Evolutionary conservation across 2,797 vertebrate genomes (phyloP), one percentile per base, ranked within the genome.

Genomic region (Picus viridis): DNA sequence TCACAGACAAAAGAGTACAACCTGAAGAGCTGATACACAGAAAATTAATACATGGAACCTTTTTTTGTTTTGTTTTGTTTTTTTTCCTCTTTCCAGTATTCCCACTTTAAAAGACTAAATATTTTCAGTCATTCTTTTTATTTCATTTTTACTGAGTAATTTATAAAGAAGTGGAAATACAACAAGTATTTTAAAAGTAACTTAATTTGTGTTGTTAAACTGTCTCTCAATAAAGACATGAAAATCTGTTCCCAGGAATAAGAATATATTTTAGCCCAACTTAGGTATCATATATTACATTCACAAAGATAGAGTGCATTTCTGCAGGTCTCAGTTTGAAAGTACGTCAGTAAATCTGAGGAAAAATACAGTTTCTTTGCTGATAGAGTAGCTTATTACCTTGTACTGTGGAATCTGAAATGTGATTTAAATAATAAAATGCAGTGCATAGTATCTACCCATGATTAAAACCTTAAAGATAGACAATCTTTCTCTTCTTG

Each of bases 371-470:
- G 19, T 36, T 92, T 79, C 58, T 84, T 3, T 63, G 91, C 49
- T 47, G 64, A 34, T 67, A 57, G 73, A 88, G 59, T 51, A 92
- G 27, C 41, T 90, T 80, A 84, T 88, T 92, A 86, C 30, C 56
- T 84, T 71, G 5, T 47, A 45, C 29, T 71, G 24, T 82, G 45
- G 69, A 93, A 76, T 83, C 26, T 79, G 68, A 92, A 76, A 82
- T 76, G 30, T 36, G 64, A 63, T 86, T 96, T 95, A 89, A 94
- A 86, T 78, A 87, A 74, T 76, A 73, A 64, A 88, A 78, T 81
- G n/a, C 20, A 43, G 19, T 71, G 3, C 10, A 19, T 22, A 56
- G 7, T 54, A 69, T 45, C 65, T 90, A 26, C 16, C 6, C 18
- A 36, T 83, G 36, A 59, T 39, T 85, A 86, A 83, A 90, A 15